Conservation (phyloP, 2,797 vertebrate genomes). For the Bucorvus abyssinicus region DNA sequence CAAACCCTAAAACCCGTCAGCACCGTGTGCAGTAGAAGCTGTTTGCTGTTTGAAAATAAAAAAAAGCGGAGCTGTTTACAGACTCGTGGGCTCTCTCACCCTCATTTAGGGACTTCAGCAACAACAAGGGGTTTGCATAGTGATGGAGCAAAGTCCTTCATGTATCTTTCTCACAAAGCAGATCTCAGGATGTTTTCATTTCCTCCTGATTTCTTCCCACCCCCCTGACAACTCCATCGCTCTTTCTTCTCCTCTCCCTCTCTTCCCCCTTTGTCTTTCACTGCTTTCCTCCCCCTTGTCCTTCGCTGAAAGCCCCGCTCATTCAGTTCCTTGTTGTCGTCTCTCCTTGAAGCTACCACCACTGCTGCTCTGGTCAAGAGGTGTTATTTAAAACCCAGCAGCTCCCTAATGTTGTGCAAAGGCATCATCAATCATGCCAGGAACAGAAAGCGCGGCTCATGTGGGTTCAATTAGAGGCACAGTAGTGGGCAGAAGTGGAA, state of each 20-base stretch:
- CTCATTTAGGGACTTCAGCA: background rate
- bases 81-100: background rate
- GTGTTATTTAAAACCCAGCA: conserved; percentile 74
- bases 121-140: background rate
- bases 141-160: background rate
- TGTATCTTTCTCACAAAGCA: conserved; percentile 26
- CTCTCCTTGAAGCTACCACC: conserved; percentile 65
- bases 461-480: conserved; percentile 82
- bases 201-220: background rate
- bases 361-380: conserved; percentile 68
- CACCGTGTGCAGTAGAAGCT: background rate
- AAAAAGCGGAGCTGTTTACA: background rate
- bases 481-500: conserved; percentile 79
- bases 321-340: conserved; percentile 59
- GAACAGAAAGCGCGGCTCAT: conserved; percentile 67
- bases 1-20: background rate
- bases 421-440: conserved; percentile 74
- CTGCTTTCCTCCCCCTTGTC: conserved; percentile 40
- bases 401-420: conserved; percentile 71
- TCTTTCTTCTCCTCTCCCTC: conserved; percentile 27
- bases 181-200: background rate
- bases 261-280: conserved; percentile 14
- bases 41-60: background rate
- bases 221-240: background rate
- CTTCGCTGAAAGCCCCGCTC: conserved; percentile 31